phyloP scores from a whole-genome alignment of 2,113 vertebrate species.

The Mormyrus iriodes region DNA sequence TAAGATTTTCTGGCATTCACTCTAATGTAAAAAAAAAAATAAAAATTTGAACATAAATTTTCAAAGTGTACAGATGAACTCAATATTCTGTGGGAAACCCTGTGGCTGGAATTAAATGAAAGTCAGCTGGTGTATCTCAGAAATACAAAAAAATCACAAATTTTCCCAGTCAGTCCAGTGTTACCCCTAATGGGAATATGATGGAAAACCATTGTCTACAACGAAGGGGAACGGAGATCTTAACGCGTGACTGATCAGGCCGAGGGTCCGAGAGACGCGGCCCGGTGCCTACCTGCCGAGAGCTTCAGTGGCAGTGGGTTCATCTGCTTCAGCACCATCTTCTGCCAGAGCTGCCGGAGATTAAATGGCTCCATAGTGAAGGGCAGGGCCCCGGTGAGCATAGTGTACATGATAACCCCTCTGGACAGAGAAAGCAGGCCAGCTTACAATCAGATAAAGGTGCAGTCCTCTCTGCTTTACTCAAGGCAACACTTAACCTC shows the following conservation, averaged over 20 bases:
- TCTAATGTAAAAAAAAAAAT: not conserved
- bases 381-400: slow-evolving; percentile 87
- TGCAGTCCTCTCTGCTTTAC: not conserved
- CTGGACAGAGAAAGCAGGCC: slow-evolving; percentile 52
- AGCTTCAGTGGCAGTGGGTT: slow-evolving; percentile 90
- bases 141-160: not conserved
- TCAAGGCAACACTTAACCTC: not conserved
- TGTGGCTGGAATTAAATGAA: not conserved
- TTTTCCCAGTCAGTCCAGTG: not conserved
- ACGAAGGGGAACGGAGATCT: not conserved
- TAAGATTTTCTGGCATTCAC: not conserved
- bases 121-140: not conserved
- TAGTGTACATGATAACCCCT: slow-evolving; percentile 96
- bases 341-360: slow-evolving; percentile 86
- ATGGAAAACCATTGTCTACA: not conserved
- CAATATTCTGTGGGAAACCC: not conserved
- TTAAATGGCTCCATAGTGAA: slow-evolving; percentile 97
- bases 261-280: too few species aligned
- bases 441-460: not conserved
- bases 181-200: not conserved
- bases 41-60: not conserved
- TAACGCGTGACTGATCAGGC: not conserved
- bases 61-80: not conserved
- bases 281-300: slow-evolving; percentile 68
- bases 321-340: slow-evolving; percentile 97